A percentile compares a stretch with the other conserved stretches of the same genome.
phyloP scores from a whole-genome alignment of 2,888 invertebrate genomes.

The Eledone cirrhosa region DNA sequence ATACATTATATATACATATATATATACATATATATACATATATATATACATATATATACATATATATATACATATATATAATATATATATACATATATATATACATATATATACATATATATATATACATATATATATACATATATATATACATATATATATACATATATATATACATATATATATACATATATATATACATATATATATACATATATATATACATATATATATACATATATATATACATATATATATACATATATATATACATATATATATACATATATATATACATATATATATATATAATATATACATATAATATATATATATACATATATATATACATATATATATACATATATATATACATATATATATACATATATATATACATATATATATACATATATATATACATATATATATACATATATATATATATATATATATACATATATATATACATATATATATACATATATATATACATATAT shows the following conservation, averaged over 20 bases:
- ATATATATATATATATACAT: conserved; percentile 6
- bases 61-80: neutral
- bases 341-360: neutral
- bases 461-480: neutral
- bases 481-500: conserved; percentile 6
- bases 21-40: neutral
- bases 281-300: neutral
- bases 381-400: neutral
- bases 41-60: neutral
- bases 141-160: conserved; percentile 18
- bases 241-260: neutral
- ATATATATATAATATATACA: no score
- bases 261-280: neutral
- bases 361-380: neutral
- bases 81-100: neutral
- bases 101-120: conserved; percentile 19
- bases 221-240: neutral
- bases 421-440: conserved; percentile 6
- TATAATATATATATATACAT: neutral
- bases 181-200: neutral
- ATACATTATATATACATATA: no score
- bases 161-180: neutral
- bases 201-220: neutral
- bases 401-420: neutral
- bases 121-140: conserved; percentile 1